Conservation (phyloP, 2,113 vertebrate species). For the Hystrix brachyura region DNA sequence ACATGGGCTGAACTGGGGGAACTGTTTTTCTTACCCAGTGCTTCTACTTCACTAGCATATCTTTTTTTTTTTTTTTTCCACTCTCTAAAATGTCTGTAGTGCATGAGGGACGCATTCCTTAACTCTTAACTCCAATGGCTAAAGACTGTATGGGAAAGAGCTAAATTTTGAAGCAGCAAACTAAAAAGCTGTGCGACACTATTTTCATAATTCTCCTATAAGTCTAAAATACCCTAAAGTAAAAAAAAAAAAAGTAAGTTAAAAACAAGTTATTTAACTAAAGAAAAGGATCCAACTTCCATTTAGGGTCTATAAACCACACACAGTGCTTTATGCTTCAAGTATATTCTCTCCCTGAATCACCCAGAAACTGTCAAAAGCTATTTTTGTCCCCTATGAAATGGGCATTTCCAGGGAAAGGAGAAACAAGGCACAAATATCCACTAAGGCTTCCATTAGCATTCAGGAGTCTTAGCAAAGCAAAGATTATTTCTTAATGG, state of each 20-base stretch:
- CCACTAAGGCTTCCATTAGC: neutral
- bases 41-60: neutral
- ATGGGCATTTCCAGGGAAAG: neutral
- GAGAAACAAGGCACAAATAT: neutral
- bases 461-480: neutral
- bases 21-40: neutral
- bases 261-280: neutral
- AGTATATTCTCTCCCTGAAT: neutral
- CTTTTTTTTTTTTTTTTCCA: neutral
- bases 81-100: neutral
- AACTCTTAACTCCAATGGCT: neutral
- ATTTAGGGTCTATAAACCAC: neutral
- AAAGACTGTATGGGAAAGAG: neutral
- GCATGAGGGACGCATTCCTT: neutral
- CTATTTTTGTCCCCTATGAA: neutral
- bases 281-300: neutral
- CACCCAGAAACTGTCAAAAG: neutral
- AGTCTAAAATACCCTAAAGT: neutral
- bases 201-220: neutral
- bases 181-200: neutral
- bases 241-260: neutral
- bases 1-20: neutral
- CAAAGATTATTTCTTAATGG: neutral
- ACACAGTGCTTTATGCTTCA: neutral
- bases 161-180: neutral